Evolutionary conservation across 2,113 vertebrate species (phyloP).

Genomic region (Corythornis vintsioides): DNA sequence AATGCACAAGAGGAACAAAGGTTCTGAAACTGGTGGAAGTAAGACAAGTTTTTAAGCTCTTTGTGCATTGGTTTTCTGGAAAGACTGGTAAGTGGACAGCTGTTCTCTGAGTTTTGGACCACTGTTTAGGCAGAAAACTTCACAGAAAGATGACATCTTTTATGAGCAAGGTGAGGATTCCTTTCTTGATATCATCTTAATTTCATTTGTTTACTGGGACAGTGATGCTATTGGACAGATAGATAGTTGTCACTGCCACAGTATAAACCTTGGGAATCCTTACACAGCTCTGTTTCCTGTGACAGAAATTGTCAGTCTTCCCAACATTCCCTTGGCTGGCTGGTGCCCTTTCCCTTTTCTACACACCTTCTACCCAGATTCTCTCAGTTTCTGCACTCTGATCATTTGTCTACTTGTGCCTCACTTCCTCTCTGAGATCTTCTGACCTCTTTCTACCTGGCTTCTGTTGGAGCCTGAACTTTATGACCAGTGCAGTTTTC

Average conservation of each 20-base stretch:
- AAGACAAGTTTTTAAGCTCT: background rate
- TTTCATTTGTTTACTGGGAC: background rate
- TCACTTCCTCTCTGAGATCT: background rate
- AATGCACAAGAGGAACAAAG: background rate
- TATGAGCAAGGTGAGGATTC: background rate
- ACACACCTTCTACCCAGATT: background rate
- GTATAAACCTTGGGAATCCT: background rate
- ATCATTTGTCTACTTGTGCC: background rate
- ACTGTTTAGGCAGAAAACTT: background rate
- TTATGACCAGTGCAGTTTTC: background rate
- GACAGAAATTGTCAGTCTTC: background rate
- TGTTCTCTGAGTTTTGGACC: background rate
- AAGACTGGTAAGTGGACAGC: background rate
- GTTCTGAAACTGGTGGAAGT: background rate
- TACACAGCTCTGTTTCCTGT: background rate
- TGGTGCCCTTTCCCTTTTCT: background rate
- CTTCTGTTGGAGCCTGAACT: background rate
- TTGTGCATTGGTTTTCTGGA: background rate
- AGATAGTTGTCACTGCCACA: background rate
- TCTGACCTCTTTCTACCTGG: background rate
- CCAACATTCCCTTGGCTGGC: background rate
- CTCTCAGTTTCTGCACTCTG: background rate
- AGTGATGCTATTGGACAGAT: background rate
- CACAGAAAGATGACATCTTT: background rate
- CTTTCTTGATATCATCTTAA: background rate